Base-by-base conservation (phyloP, 2,797 vertebrate genomes). In the Lithobates sylvaticus region DNA sequence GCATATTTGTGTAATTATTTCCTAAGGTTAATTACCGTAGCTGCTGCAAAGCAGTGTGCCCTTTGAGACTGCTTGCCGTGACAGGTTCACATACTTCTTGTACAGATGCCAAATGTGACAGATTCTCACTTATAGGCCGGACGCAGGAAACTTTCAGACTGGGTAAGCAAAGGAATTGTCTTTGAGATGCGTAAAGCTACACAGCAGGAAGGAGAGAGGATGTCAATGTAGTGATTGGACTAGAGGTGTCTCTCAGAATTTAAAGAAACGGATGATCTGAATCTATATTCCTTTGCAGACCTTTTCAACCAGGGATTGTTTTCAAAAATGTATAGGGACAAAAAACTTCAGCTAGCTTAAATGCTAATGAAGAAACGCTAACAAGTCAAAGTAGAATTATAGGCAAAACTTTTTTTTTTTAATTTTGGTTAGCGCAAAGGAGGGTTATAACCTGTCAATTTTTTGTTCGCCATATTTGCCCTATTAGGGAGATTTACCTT, bases 1-100 rank as follows among this genome's bases (percentile, higher is more conserved):
- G 97, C 97, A 98, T 98, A 98, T 95, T 96, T 96, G 94, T 95
- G 95, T 97, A 97, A 98, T 98, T 98, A 98, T 98, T 98, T 99
- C 94, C 96, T 93, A 96, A 95, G 96, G 97, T 98, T 99, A 99
- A 99, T 99, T 98, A n/a, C n/a, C n/a, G n/a, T n/a, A 96, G 96
- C 96, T 97, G 94, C 95, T 94, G 95, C 94, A 96, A 96, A 97
- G 96, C 95, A 94, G 93, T 89, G 94, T 70, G 88, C 95, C 96
- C 96, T 96, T 95, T 89, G 97, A 99, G 97, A 98, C 95, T 93
- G 94, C 93, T 96, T 95, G 91, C 92, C 92, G 95, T 97, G 97
- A 98, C 96, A 95, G 95, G 95, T 95, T 95, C 95, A 94, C 93
- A 91, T 94, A 94, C 93, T 94, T 93, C 90, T 93, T 92, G 90